These are phyloP conservation scores for Calonectris borealis DNA, from an alignment of 2,113 vertebrate genomes.

Conservation along the genomic window DNA sequence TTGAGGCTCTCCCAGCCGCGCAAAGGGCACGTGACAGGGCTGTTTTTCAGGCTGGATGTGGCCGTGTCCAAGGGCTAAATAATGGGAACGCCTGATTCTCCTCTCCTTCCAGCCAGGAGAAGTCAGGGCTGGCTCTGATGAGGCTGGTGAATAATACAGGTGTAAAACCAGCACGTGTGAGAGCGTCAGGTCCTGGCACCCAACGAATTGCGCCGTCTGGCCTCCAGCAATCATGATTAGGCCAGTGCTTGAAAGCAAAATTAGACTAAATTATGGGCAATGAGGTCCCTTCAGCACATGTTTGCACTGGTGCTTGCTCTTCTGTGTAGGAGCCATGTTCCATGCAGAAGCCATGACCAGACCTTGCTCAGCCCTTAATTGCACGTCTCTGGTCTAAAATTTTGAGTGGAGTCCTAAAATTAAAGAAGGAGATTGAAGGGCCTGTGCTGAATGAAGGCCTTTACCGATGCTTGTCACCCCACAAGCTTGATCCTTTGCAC, in stretches of 20 bases:
- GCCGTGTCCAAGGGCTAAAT: neutral
- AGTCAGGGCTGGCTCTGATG: neutral
- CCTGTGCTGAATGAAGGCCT: neutral
- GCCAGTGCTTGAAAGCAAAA: neutral
- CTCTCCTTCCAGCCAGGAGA: neutral
- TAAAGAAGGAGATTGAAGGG: neutral
- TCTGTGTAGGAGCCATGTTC: neutral
- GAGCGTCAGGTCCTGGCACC: neutral
- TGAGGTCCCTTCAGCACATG: neutral
- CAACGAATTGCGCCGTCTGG: neutral
- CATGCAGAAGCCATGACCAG: neutral
- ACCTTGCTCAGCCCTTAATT: neutral
- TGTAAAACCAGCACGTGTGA: neutral
- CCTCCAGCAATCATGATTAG: neutral
- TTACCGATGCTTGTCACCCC: neutral
- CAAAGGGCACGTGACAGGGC: neutral
- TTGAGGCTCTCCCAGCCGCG: neutral
- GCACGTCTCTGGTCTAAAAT: neutral
- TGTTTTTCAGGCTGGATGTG: slow-evolving; percentile 7
- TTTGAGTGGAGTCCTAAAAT: neutral
- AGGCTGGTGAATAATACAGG: neutral
- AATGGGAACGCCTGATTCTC: neutral
- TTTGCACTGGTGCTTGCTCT: neutral
- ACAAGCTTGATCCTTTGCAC: neutral
- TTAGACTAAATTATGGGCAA: neutral